Base-by-base conservation (phyloP, 2,113 vertebrate species). In the Peromyscus polionotus region DNA sequence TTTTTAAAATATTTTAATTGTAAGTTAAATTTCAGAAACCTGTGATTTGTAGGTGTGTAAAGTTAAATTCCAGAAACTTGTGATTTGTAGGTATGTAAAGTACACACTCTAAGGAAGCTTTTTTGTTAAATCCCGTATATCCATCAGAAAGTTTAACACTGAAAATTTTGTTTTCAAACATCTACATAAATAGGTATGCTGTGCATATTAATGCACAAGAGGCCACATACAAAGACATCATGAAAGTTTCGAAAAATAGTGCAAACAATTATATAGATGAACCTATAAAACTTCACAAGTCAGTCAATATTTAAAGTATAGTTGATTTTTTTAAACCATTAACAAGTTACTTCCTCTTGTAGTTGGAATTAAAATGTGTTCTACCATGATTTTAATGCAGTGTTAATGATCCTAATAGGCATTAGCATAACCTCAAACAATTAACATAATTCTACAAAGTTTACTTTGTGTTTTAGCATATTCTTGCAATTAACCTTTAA, bases 401-500 rank as follows among this genome's bases (percentile, higher is more conserved):
- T 5, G 13, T 33, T 92, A 73, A 81, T 88, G 54, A 88, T 65
- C 67, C 28, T 54, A 81, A 95, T 65, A 63, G 84, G 9, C 80
- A 73, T 81, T 88, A 88, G 70, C 70, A 88, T 73, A 88, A 54
- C 42, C 75, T 95, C 42, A 73, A 67, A 39, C 77, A 92, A 95
- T 92, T 87, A 95, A 63, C 65, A 92, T 95, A 88, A 88, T 75
- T 91, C 45, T 73, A 65, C 61, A 88, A 88, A 51, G 84, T 92
- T 95, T 88, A 73, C 83, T 72, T 42, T 91, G 54, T 59, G 51
- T 80, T 70, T 70, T 95, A 92, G 20, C 57, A 88, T 95, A 57
- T 92, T 95, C 76, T 95, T 81, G 67, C 67, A 92, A 92, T 88
- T 95, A 88, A 75, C 67, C 90, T 88, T 83, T 92, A 75, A 88